These are phyloP conservation scores for Drosophila setosimentum DNA, from an alignment of 2,888 invertebrate species.

Conservation along the genomic window DNA sequence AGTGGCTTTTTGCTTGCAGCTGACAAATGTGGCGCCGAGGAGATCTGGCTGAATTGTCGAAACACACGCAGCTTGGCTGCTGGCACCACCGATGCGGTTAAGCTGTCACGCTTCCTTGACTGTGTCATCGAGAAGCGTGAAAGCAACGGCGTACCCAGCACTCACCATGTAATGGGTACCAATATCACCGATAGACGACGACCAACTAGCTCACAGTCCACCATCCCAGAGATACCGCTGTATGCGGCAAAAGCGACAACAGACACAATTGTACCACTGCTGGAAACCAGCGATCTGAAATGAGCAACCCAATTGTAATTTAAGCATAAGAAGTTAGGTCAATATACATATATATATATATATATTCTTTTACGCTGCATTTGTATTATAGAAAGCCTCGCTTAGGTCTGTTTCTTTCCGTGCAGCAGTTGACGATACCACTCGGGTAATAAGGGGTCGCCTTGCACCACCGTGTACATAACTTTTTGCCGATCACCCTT, in stretches of 20 bases:
- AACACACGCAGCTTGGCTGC: constrained; percentile 94
- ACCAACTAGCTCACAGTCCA: constrained; percentile 29
- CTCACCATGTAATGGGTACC: constrained; percentile 14
- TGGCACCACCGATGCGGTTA: constrained; percentile 97
- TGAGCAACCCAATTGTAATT: constrained; percentile 22
- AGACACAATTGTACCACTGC: constrained; percentile 46
- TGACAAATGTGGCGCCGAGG: constrained; percentile 96
- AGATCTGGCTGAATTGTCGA: constrained; percentile 93
- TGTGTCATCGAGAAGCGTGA: constrained; percentile 87
- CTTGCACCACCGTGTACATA: constrained; percentile 27
- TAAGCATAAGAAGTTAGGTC: neutral
- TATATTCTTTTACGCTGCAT: constrained; percentile 7
- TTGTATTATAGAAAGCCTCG: neutral
- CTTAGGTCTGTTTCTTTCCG: neutral
- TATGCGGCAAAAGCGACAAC: constrained; percentile 22
- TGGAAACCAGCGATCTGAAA: constrained; percentile 63
- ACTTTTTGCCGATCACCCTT: neutral
- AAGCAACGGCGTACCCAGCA: constrained; percentile 10
- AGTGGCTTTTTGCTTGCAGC: constrained; percentile 86
- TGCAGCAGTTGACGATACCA: constrained; percentile 55
- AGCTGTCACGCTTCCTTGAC: constrained; percentile 97
- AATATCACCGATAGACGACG: constrained; percentile 55
- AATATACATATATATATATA: constrained; percentile 6
- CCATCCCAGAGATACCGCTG: constrained; percentile 29
- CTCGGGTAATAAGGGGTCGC: constrained; percentile 42